Evolutionary conservation across 2,888 invertebrate genomes (phyloP), one percentile per base, ranked within the genome.

Genomic region (Hybos culiciformis): DNA sequence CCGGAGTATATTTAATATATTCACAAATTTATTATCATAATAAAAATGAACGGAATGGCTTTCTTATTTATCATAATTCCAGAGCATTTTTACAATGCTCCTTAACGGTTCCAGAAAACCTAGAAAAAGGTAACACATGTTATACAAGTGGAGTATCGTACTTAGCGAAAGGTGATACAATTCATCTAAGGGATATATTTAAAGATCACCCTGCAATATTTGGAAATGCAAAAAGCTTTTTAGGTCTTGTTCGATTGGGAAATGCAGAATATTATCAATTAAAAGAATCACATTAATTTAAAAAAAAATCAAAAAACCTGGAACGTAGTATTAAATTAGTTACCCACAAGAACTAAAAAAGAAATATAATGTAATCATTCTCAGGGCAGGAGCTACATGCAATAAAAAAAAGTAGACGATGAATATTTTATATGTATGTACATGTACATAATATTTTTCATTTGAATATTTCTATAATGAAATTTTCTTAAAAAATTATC

Each of bases 11-110:
- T 61, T 73, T 83, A 43, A 72, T 83, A 37, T 86, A 86, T 57
- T 82, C 81, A 0, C 70, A 86, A 77, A 80, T 87, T 47, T 83
- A 80, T 63, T 86, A 85, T 59, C 69, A 82, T 46, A 85, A 86
- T 56, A 73, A 75, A 40, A 83, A 82, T 57, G 82, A 85, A 56
- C 71, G 75, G 32, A 83, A 83, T 51, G 82, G 84, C 1, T 87
- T 78, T 68, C 74, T 77, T 43, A 71, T 87, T 14, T 75, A 78
- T 56, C 74, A 75, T 36, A 78, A 75, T 17, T 67, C 70, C 45
- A 72, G 74, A 26, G 72, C 77, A 0, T 71, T 80, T 18, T 67
- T 85, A 14, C 84, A 86, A 52, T 87, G 87, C 62, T 78, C 81
- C 3, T 76, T 77, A 44, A 79, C 77, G 45, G 70, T 78, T 4